phyloP scores from a whole-genome alignment of 2,113 vertebrate genomes.

The Neolamprologus cancellatus region DNA sequence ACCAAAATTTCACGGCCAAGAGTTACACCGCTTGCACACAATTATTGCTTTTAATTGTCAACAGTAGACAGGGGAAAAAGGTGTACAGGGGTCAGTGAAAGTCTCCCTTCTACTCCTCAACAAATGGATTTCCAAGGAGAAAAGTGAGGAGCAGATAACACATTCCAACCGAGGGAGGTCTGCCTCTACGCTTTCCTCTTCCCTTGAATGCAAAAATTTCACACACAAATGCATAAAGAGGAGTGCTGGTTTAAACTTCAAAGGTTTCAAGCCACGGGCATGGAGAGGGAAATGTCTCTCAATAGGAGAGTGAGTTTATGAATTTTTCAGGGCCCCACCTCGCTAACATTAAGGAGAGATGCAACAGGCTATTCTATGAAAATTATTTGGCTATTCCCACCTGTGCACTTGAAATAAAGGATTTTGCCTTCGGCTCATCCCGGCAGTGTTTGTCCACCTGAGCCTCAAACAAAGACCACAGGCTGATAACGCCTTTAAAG shows the following conservation, averaged over 20 bases:
- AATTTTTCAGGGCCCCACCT: constrained; percentile 29
- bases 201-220: constrained; percentile 34
- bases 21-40: background rate
- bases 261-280: constrained; percentile 37
- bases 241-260: constrained; percentile 57
- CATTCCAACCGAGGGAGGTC: constrained; percentile 10
- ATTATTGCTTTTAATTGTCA: background rate
- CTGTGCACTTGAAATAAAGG: background rate
- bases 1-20: background rate
- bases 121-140: constrained; percentile 40
- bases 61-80: background rate
- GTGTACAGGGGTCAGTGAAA: constrained; percentile 8
- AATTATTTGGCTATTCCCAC: constrained; percentile 15
- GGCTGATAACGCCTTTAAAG: background rate
- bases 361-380: constrained; percentile 12
- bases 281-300: constrained; percentile 26
- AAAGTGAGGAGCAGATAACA: constrained; percentile 42
- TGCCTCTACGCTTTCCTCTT: background rate
- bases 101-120: background rate
- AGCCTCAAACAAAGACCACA: background rate
- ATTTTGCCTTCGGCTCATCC: background rate
- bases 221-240: constrained; percentile 45
- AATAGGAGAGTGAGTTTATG: constrained; percentile 25
- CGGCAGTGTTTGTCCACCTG: background rate
- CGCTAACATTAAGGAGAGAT: constrained; percentile 13